Base-by-base conservation (phyloP, 2,113 vertebrate genomes). In the Coryphaenoides rupestris region DNA sequence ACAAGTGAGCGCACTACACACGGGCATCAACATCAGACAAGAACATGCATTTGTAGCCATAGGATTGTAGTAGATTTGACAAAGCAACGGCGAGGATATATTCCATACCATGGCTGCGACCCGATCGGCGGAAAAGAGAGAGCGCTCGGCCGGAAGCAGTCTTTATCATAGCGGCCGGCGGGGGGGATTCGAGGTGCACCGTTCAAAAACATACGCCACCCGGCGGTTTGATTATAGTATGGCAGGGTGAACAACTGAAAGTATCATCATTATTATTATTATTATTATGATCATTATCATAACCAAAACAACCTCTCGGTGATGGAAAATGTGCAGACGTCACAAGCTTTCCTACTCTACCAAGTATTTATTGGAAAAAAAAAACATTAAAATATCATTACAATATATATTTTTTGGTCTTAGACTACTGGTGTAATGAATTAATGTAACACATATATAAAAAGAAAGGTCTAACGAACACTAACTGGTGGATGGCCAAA, bases 101-200 rank as follows among this genome's bases (percentile, higher is more conserved):
- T 53, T 66, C 66, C 87, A 5, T 80, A 91, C 89, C 88, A 91
- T 91, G 79, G 68, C 21, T 55, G 77, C 87, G 74, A 16, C 84
- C 88, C 84, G 76, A 65, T 58, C 77, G 80, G 79, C 81, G 70
- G 67, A 66, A 86, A 87, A 90, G 87, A 90, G 88, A 74, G 74
- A 88, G 80, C 0, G 0, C 0, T 3, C 17, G 1, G 0, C 69
- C 82, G 88, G 88, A 88, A 88, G 70, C 65, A 60, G 19, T 71
- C 64, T 24, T 19, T 78, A 12, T 83, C 66, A 73, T 67, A 61
- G 65, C 4, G 1, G 5, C 22, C 23, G 3, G 59, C 12, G 4
- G 21, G 1, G 19, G 15, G 4, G 6, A 3, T 45, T 19, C 13
- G 7, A 49, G 17, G 12, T 19, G 10, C 14, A 0, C 15, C 0